Evolutionary conservation across 2,888 invertebrate species (phyloP).

Genomic region (Rhagonycha fulva): DNA sequence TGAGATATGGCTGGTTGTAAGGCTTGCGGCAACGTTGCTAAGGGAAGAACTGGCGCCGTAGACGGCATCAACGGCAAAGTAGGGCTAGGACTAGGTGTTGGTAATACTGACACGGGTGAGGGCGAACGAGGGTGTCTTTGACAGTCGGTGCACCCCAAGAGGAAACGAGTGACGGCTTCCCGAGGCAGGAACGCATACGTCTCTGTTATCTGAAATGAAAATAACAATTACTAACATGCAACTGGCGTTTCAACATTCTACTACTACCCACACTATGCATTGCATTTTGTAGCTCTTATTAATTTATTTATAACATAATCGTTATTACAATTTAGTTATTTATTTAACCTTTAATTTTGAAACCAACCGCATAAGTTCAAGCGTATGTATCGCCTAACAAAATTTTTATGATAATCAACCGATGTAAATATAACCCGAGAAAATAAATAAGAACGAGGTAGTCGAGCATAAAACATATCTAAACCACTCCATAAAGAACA

Average conservation of each 20-base stretch:
- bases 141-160: conserved; percentile 93
- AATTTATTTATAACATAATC: neutral
- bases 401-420: neutral
- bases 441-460: conserved; percentile 28
- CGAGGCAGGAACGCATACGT: conserved; percentile 94
- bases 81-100: conserved; percentile 52
- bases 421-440: conserved; percentile 21
- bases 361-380: neutral
- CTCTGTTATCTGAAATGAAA: conserved; percentile 85
- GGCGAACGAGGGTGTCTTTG: conserved; percentile 76
- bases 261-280: neutral
- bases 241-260: conserved; percentile 44
- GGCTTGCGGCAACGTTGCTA: conserved; percentile 31
- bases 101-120: conserved; percentile 61
- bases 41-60: conserved; percentile 37
- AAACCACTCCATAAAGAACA: conserved; percentile 31
- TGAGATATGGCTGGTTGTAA: conserved; percentile 28
- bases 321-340: no score
- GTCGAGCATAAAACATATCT: conserved; percentile 28
- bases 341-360: neutral
- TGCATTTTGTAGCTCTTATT: neutral
- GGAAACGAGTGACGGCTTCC: conserved; percentile 94
- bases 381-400: neutral
- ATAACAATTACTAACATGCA: conserved; percentile 41
- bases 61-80: conserved; percentile 45